Conservation (phyloP, 1,140 invertebrate species). For the Rhynchophorus ferrugineus region DNA sequence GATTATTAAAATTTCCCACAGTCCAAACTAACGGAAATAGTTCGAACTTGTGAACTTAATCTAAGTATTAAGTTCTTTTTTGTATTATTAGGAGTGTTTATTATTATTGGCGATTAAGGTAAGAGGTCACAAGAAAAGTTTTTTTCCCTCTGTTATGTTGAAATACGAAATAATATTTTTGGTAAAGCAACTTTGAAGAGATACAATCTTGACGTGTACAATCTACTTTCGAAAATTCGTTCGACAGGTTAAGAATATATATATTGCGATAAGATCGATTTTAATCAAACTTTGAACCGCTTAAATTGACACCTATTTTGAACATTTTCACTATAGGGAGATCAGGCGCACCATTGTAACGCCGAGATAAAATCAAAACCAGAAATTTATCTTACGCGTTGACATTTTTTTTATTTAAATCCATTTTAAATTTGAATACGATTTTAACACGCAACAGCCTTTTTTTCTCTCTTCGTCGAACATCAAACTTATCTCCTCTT, state of each 20-base stretch:
- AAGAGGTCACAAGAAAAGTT: too few relatives aligned
- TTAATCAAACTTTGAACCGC: slow-evolving; percentile 11
- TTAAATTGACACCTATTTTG: slow-evolving; percentile 15
- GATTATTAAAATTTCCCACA: too few relatives aligned
- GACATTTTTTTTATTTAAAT: slow-evolving; percentile 12
- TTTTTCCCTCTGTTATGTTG: too few relatives aligned
- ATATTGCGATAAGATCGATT: slow-evolving; percentile 9
- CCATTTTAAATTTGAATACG: slow-evolving; percentile 2
- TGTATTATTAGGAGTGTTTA: too few relatives aligned
- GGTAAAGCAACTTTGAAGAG: background rate
- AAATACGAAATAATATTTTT: background rate
- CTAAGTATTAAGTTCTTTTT: too few relatives aligned
- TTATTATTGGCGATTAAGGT: too few relatives aligned
- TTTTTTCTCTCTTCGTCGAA: too few relatives aligned
- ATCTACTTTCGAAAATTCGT: background rate
- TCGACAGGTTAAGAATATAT: background rate
- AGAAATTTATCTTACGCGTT: background rate
- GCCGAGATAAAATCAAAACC: slow-evolving; percentile 1
- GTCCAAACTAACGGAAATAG: too few relatives aligned
- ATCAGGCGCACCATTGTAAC: slow-evolving; percentile 11
- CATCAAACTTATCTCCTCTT: too few relatives aligned
- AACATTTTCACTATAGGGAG: slow-evolving; percentile 9
- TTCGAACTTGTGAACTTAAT: too few relatives aligned
- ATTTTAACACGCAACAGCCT: slow-evolving; percentile 6
- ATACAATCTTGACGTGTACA: slow-evolving; percentile 9